Base-by-base conservation (phyloP, 2,888 invertebrate genomes). In the Arrhopalites spinosus region DNA sequence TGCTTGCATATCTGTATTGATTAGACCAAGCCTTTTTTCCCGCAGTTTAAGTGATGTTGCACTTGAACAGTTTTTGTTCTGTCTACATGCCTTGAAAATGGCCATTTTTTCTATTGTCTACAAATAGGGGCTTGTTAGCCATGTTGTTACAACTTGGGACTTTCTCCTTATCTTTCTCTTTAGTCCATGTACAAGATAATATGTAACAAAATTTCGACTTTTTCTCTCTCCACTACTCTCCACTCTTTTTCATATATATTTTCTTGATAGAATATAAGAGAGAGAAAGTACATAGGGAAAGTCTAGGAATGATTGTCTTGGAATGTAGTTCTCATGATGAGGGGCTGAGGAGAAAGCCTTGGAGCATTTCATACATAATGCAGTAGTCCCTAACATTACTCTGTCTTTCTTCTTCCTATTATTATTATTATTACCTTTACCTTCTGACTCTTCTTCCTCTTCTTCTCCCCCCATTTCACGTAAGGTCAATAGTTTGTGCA, bases 11-110 rank as follows among this genome's bases (percentile, higher is more conserved):
- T 7, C 5, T 3, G 36, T 7, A 36, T 7, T 3, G 36, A 36
- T 36, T n/a, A 11, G 61, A 25, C 29, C 53, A 8, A 50, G n/a
- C 50, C 69, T 53, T 25, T 69, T 50, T 66, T 69, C 50, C 69
- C 69, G 69, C 69, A 69, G 53, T 53, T 69, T 69, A 69, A 69
- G 53, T 69, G 69, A 69, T 69, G 69, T 69, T 69, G 69, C 69
- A 69, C 69, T 69, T 69, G 69, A 69, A 27, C 53, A 69, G 69
- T 50, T 69, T 36, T n/a, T 53, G 53, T 69, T 69, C 69, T 69
- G 69, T 53, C 50, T 53, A 47, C 30, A 29, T 69, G 69, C 50
- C 29, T 47, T 53, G 27, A 50, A 69, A 69, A 53, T 69, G 69
- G 69, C 69, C 53, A 69, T 50, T 69, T 69, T 45, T 69, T 69